A percentile compares a stretch with the other conserved stretches of the same genome.
These are phyloP conservation scores for Nebria ingens DNA, from an alignment of 1,140 invertebrate genomes.

Conservation along the genomic window DNA sequence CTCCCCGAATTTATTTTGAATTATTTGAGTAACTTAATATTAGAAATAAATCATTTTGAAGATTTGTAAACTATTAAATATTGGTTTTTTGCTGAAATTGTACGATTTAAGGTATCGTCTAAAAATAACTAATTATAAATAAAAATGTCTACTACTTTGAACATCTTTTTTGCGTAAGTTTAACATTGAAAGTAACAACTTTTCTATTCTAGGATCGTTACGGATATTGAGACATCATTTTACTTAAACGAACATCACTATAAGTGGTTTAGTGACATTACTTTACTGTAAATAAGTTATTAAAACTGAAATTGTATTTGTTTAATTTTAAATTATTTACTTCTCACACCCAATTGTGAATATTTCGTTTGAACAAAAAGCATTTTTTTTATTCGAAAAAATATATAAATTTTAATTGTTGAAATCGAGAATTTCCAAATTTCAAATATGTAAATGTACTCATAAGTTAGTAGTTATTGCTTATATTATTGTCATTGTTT, in stretches of 20 bases:
- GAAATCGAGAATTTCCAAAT: neutral
- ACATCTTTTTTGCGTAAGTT: no score
- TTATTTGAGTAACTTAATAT: no score
- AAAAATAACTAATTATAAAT: no score
- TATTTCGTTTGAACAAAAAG: neutral
- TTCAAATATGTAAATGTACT: neutral
- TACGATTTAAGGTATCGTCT: no score
- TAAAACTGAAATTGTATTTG: neutral
- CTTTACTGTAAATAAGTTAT: slow-evolving; percentile 1
- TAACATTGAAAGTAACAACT: no score
- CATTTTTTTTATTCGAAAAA: neutral
- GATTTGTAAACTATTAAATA: no score
- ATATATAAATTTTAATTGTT: neutral
- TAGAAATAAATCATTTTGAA: no score
- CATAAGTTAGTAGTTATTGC: neutral
- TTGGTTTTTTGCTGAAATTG: no score
- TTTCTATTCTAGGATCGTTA: slow-evolving; percentile 24
- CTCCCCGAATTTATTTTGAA: no score
- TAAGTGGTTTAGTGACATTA: neutral
- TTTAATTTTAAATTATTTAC: neutral
- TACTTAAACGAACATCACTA: neutral
- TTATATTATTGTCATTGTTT: neutral
- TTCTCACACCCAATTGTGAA: neutral
- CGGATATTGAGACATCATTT: slow-evolving; percentile 24
- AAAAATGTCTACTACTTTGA: no score